Conservation (phyloP, 2,888 invertebrate genomes). For the Acanthosoma haemorrhoidale region DNA sequence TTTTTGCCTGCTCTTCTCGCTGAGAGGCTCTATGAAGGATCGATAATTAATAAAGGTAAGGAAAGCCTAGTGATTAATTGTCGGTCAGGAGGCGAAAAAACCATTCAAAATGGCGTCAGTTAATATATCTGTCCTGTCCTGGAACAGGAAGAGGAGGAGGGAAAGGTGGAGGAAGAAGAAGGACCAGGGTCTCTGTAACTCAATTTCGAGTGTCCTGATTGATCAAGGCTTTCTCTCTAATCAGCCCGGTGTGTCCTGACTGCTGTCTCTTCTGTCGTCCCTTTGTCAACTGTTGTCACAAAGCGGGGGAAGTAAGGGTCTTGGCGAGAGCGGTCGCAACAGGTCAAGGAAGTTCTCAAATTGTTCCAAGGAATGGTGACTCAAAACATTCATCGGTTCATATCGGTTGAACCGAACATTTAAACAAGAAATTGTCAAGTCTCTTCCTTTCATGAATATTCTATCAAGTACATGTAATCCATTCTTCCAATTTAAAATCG, state of each 20-base stretch:
- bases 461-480: too few relatives aligned
- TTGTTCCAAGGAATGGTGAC: too few relatives aligned
- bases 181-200: too few relatives aligned
- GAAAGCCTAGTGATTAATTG: constrained; percentile 12
- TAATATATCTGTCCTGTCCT: not conserved
- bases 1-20: too few relatives aligned
- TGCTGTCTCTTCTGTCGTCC: not conserved
- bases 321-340: not conserved
- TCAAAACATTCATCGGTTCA: too few relatives aligned
- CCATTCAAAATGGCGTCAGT: not conserved
- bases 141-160: not conserved
- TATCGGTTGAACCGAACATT: too few relatives aligned
- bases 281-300: not conserved
- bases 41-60: constrained; percentile 12
- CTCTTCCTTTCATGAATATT: too few relatives aligned
- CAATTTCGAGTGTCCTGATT: not conserved
- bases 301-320: not conserved
- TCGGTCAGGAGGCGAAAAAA: not conserved
- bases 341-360: too few relatives aligned
- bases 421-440: too few relatives aligned
- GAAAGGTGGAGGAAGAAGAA: not conserved
- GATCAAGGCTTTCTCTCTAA: constrained; percentile 8
- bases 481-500: too few relatives aligned
- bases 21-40: not conserved
- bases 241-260: not conserved